Base-by-base conservation (phyloP, 1,140 invertebrate species). In the Sweltsa coloradensis region DNA sequence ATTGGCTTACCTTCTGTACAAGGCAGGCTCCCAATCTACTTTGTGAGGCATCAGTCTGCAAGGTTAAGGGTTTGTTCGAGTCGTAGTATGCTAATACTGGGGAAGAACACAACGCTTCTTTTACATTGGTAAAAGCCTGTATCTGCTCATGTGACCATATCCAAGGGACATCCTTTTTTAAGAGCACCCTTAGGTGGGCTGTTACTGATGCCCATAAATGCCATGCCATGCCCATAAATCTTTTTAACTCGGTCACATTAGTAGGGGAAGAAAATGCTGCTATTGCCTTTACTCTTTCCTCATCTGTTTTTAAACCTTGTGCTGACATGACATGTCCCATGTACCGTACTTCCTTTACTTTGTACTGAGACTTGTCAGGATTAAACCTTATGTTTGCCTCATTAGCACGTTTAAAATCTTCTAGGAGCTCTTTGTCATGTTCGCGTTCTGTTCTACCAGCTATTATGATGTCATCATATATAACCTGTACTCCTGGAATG, bases 381-480 rank as follows among this genome's bases (percentile, higher is more conserved):
- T 37, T 37, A 22, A 37, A 37, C 36, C 23, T 37, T 22, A 37
- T 22, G 23, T 37, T 37, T 11, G 23, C 16, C 4, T 37, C 36
- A 7, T 22, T 37, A 5, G 36, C 36, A 19, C 36, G 18, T 4
- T 37, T 16, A 19, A 22, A 16, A 19, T 19, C 11, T 22, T 11
- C 16, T 37, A 37, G 5, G 3, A 37, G n/a, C 5, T 19, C 23
- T n/a, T 37, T 5, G 23, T 37, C 36, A 37, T 37, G 36, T 22
- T 37, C 36, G 5, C 5, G 7, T 11, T 5, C 36, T 19, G 7
- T 37, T 37, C 16, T n/a, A 5, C 16, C 36, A 9, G 36, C 36
- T 19, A 67, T 45, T 18, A 66, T 23, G 6, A 68, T 51, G 55
- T 68, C 65, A 52, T 69, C 65, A 26, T 59, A 51, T 34, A 59